Evolutionary conservation across 1,140 invertebrate genomes (phyloP).

Genomic region (Eumeta japonica): DNA sequence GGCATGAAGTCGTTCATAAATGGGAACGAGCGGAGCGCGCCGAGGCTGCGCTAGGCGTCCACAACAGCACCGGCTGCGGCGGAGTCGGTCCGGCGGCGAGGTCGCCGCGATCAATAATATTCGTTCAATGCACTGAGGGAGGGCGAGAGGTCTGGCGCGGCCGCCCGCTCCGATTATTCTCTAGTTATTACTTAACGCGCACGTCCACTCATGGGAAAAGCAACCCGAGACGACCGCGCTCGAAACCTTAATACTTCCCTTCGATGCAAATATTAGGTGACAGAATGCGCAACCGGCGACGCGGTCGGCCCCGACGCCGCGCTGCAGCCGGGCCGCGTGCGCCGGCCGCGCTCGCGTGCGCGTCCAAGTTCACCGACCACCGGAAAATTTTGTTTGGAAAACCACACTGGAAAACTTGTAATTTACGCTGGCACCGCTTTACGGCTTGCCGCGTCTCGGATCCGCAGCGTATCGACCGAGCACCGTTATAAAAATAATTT

Average conservation of each 20-base stretch:
- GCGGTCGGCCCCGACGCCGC: too few relatives aligned
- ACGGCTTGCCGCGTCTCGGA: too few relatives aligned
- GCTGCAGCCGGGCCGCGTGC: too few relatives aligned
- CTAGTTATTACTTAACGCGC: conserved; percentile 55
- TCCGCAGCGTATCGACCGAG: conserved; percentile 38
- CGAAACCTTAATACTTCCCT: conserved; percentile 57
- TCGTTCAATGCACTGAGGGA: too few relatives aligned
- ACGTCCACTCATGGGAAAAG: conserved; percentile 56
- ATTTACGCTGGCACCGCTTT: too few relatives aligned
- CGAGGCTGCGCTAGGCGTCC: conserved; percentile 32
- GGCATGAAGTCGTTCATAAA: not conserved
- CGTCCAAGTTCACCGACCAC: too few relatives aligned
- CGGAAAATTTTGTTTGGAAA: too few relatives aligned
- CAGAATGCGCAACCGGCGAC: too few relatives aligned
- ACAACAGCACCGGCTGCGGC: conserved; percentile 25
- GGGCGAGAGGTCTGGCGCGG: too few relatives aligned
- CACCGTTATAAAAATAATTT: conserved; percentile 34
- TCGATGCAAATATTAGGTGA: conserved; percentile 55
- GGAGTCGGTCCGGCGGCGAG: conserved; percentile 23
- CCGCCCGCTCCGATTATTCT: conserved; percentile 46
- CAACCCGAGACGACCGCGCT: conserved; percentile 53
- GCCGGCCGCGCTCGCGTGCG: too few relatives aligned
- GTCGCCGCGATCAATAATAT: too few relatives aligned
- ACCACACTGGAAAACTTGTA: too few relatives aligned
- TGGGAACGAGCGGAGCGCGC: not conserved